These are phyloP conservation scores for Prionace glauca DNA, from an alignment of 2,797 vertebrate species.

Conservation along the genomic window DNA sequence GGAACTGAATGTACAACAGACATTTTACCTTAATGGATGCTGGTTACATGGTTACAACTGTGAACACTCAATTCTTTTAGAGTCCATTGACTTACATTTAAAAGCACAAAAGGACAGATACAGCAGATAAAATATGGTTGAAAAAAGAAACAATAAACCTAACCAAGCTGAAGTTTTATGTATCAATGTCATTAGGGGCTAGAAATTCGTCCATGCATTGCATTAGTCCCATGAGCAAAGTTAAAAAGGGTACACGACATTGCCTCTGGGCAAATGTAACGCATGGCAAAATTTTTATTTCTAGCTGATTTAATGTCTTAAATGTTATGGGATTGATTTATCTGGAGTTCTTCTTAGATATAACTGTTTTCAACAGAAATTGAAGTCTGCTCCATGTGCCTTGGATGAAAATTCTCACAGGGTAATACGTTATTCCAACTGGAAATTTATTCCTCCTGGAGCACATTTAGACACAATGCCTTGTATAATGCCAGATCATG, in stretches of 20 bases:
- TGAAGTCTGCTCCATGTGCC: neutral
- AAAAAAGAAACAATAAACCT: neutral
- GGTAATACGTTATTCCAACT: neutral
- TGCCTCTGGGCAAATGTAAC: neutral
- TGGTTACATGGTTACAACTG: neutral
- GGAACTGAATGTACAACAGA: neutral
- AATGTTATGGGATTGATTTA: neutral
- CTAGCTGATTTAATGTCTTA: neutral
- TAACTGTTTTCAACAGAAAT: neutral
- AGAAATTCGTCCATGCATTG: neutral
- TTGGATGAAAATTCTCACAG: neutral
- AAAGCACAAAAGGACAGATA: neutral
- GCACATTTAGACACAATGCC: neutral
- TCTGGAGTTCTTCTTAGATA: too few relatives aligned
- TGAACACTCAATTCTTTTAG: neutral
- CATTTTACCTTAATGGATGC: neutral
- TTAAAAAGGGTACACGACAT: neutral
- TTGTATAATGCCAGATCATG: neutral
- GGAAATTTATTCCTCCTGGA: neutral
- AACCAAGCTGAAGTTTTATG: neutral
- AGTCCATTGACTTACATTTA: neutral
- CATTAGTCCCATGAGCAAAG: neutral
- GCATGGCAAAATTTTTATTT: neutral
- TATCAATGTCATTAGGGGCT: neutral
- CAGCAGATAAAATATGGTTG: neutral